These are phyloP conservation scores for Phaethornis superciliosus DNA, from an alignment of 2,113 vertebrate species.

Conservation along the genomic window DNA sequence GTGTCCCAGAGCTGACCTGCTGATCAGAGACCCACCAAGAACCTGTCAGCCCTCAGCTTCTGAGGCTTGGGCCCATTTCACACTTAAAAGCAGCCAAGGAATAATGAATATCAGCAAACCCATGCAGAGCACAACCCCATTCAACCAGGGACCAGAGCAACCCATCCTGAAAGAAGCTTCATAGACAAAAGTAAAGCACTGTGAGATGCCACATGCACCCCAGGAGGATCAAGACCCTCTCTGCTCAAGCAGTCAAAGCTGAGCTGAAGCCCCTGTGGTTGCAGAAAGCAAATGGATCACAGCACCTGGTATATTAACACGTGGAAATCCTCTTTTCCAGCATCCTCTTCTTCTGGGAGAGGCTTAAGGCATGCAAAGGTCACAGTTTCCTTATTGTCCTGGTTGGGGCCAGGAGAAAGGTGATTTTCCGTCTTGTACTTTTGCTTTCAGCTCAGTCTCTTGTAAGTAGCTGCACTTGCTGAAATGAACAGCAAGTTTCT, in stretches of 20 bases:
- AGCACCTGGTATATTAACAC: background rate
- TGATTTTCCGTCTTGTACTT: too few species aligned
- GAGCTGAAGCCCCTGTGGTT: background rate
- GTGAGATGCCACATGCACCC: background rate
- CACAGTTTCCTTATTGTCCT: background rate
- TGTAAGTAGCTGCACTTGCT: too few species aligned
- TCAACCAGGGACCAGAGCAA: background rate
- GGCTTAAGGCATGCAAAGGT: background rate
- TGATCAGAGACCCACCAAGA: background rate
- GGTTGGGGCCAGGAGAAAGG: too few species aligned
- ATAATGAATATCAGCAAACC: background rate
- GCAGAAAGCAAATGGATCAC: background rate
- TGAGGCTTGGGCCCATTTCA: rapidly evolving
- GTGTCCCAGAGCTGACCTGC: background rate
- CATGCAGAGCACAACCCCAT: too few species aligned
- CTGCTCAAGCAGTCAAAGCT: background rate
- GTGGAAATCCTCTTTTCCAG: background rate
- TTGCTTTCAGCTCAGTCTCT: too few species aligned
- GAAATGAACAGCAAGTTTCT: too few species aligned
- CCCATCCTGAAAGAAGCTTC: background rate
- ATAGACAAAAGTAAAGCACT: background rate
- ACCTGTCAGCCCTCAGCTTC: background rate
- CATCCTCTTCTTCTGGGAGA: background rate
- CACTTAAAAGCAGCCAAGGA: background rate
- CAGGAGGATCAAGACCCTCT: background rate